Percentiles rank a stretch among this genome's conserved stretches.
Conservation (phyloP, 1,140 invertebrate species). For the Mycetomoellerius zeteki region DNA sequence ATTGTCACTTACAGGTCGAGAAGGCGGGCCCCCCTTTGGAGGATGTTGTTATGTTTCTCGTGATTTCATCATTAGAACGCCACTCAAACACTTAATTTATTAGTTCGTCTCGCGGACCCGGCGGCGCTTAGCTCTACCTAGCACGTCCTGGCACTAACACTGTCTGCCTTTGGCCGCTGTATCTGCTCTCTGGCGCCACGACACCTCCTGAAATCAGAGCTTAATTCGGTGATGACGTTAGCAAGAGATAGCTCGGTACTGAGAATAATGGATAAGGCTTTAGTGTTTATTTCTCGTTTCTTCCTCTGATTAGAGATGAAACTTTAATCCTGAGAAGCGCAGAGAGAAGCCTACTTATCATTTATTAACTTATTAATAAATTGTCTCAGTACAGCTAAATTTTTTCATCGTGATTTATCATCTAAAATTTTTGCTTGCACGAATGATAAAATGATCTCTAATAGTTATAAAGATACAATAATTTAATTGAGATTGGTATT, state of each 20-base stretch:
- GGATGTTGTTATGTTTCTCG: slow-evolving; percentile 76
- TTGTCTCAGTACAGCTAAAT: not conserved
- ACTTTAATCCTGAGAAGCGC: not conserved
- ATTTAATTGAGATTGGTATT: not conserved
- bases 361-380: not conserved
- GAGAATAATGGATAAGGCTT: not conserved
- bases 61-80: slow-evolving; percentile 75
- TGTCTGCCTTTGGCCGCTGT: slow-evolving; percentile 57
- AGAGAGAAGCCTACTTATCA: not conserved
- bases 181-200: slow-evolving; percentile 73
- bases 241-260: not conserved
- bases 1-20: slow-evolving; percentile 69
- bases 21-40: slow-evolving; percentile 27
- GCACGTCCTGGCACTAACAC: slow-evolving; percentile 74
- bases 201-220: slow-evolving; percentile 69
- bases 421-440: not conserved
- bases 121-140: slow-evolving; percentile 66
- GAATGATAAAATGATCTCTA: not conserved
- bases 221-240: slow-evolving; percentile 59
- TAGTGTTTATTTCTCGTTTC: not conserved
- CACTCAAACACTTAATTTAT: slow-evolving; percentile 74
- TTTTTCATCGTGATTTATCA: not conserved
- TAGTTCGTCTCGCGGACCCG: slow-evolving; percentile 58
- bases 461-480: not conserved
- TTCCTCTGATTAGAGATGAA: not conserved